Evolutionary conservation across 2,113 vertebrate species (phyloP).

Genomic region (Sinosuthora webbiana): DNA sequence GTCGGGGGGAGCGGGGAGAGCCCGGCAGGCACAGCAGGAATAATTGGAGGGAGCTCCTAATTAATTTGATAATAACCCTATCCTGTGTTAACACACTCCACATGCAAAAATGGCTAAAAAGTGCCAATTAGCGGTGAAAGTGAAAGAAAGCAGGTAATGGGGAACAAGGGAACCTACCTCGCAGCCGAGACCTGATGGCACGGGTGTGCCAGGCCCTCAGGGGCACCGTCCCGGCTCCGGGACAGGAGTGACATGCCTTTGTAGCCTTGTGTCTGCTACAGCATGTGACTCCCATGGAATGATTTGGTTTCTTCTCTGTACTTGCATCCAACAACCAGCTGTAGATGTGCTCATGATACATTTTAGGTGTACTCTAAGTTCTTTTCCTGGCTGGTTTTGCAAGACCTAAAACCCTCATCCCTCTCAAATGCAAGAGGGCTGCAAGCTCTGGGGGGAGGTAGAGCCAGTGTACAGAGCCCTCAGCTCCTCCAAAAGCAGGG

Average conservation of each 20-base stretch:
- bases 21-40: constrained; percentile 52
- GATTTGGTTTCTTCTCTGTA: background rate
- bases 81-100: constrained; percentile 41
- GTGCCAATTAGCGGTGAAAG: constrained; percentile 32
- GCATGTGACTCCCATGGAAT: rapidly evolving
- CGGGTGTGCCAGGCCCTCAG: background rate
- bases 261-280: background rate
- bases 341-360: background rate
- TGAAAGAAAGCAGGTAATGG: background rate
- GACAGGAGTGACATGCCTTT: rapidly evolving
- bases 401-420: background rate
- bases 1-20: background rate
- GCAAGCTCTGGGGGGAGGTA: background rate
- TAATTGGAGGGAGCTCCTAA: constrained; percentile 66
- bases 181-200: rapidly evolving
- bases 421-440: background rate
- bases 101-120: constrained; percentile 42
- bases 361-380: background rate
- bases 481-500: rapidly evolving
- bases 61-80: constrained; percentile 66
- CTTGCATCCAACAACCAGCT: background rate
- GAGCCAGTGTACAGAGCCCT: background rate
- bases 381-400: background rate
- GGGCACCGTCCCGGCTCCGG: background rate
- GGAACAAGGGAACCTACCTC: background rate